Base-by-base conservation (phyloP, 2,888 invertebrate genomes). In the Sinelater perroti region DNA sequence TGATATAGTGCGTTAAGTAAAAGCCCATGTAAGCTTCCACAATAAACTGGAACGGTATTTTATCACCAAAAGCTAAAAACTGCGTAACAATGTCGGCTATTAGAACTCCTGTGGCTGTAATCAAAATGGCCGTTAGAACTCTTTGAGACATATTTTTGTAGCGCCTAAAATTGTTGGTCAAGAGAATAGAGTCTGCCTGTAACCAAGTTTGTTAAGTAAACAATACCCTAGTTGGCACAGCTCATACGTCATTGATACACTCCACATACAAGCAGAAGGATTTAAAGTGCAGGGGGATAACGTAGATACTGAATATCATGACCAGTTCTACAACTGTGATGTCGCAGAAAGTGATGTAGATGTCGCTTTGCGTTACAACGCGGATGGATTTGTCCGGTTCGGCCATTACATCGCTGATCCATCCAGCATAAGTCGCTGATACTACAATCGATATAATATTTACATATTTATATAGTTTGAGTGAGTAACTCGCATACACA, bases 281-380 rank as follows among this genome's bases (percentile, higher is more conserved):
- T 17, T 45, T 45, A n/a, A 45, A 45, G 13, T 18, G 16, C 7
- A 45, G 30, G 1, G 44, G 44, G 0, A 30, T 45, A 17, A 45
- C 11, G 18, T 45, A 45, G 11, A 45, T 30, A 5, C 44, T 18
- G 7, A 45, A 45, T 10, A 45, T 3, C 1, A 45, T 30, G 2
- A 45, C 44, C 2, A 45, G 8, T 11, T 45, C 44, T 8, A 45
- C 44, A 11, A 45, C 44, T 5, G 17, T 45, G 4, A 45, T 30
- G 8, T 45, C 30, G 11, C 16, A 45, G 28, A 45, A 45, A 1
- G 28, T 45, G 18, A 45, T 45, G 30, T 45, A 45, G n/a, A 45
- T 16, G 14, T 45, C 44, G 7, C 18, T 45, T 10, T 18, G 28
- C n/a, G 28, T 10, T 18, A 30, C 30, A 7, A 45, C 18, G 6